Base-by-base conservation (phyloP, 2,888 invertebrate genomes). In the Magallana nippona region DNA sequence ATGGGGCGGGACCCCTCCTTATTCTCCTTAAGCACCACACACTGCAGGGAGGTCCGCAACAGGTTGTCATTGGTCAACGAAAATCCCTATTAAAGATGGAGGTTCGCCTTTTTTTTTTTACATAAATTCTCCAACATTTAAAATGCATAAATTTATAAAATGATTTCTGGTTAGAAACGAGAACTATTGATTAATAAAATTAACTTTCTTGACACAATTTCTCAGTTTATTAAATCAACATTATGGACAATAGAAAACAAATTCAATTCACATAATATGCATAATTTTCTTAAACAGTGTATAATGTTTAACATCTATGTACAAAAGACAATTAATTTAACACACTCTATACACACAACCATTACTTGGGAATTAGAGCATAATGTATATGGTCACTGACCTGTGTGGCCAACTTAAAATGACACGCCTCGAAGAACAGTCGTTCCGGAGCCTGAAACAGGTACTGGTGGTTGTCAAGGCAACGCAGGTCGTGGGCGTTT, bases 391-490 rank as follows among this genome's bases (percentile, higher is more conserved):
- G 15, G 56, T 55, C 0, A 10, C 81, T 82, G 84, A 89, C 89
- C 88, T 89, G 89, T 56, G 89, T 79, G 1, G 87, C 87, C 2
- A 84, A 63, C 78, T 87, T 83, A 79, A 87, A 88, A 86, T 89
- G 89, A 57, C 91, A 91, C 0, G 82, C 60, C 44, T 91, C 90
- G 13, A 86, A 83, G 27, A 55, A 85, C n/a, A 92, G 82, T 13
- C 79, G 82, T 55, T 90, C 88, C 3, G 91, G 88, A 0, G 90
- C 89, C 82, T 90, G 91, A 78, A 91, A 92, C 63, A 91, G 82
- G 79, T 91, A 92, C 78, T 91, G 87, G 44, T 90, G 89, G 84
- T 92, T 92, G 86, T 92, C 92, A 55, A 92, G 83, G 82, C 92
- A 92, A 77, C 83, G 84, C 58, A 88, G 87, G 11, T 88, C 86